Conservation (phyloP, 2,888 invertebrate genomes). For the Microchrysa polita region DNA sequence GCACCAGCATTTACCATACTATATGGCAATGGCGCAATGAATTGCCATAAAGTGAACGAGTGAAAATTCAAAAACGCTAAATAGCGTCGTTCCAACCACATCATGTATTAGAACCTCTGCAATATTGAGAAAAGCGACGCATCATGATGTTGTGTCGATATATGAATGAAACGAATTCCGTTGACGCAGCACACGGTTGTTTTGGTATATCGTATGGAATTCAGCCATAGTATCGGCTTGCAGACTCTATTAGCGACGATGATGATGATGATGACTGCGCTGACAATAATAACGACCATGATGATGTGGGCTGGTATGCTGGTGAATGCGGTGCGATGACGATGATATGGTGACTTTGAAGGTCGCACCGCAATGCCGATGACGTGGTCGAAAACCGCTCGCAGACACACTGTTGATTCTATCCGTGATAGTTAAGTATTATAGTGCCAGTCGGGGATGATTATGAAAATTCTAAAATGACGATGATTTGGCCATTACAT, state of each 20-base stretch:
- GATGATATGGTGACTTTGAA: slow-evolving; percentile 31
- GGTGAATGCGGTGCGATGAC: not conserved
- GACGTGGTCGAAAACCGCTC: slow-evolving; percentile 9
- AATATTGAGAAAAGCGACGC: slow-evolving; percentile 7
- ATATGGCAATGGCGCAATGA: slow-evolving; percentile 21
- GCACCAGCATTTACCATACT: too few relatives aligned
- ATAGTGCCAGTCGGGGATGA: not conserved
- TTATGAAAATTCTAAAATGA: slow-evolving; percentile 4
- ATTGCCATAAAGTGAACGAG: slow-evolving; percentile 35
- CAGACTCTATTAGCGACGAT: slow-evolving; percentile 24
- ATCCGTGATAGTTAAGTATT: not conserved
- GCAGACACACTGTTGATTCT: not conserved
- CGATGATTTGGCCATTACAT: slow-evolving; percentile 24
- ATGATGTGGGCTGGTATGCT: slow-evolving; percentile 20
- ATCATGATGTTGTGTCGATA: not conserved
- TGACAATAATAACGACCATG: not conserved
- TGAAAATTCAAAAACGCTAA: slow-evolving; percentile 42
- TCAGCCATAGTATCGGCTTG: too few relatives aligned
- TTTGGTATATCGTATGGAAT: not conserved
- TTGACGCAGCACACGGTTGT: slow-evolving; percentile 21
- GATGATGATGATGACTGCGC: slow-evolving; percentile 5
- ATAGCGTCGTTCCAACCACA: slow-evolving; percentile 21
- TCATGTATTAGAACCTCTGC: slow-evolving; percentile 18
- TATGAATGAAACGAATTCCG: slow-evolving; percentile 2
- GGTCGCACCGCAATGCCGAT: slow-evolving; percentile 35